These are phyloP conservation scores for Lamellibrachia columna DNA, from an alignment of 2,888 invertebrate genomes.

Conservation along the genomic window DNA sequence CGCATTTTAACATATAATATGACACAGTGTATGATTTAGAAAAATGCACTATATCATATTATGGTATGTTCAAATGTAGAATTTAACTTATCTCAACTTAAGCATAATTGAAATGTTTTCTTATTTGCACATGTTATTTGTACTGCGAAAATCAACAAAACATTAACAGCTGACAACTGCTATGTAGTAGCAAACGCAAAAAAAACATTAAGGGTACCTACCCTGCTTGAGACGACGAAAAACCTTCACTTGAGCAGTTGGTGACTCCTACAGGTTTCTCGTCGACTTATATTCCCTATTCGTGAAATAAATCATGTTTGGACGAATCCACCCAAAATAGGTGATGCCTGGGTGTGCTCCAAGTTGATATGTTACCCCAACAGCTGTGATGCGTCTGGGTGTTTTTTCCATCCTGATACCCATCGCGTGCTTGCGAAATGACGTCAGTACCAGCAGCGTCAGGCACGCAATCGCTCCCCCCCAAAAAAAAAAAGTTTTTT, in stretches of 20 bases:
- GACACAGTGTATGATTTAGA: too few species aligned
- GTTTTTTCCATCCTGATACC: not conserved
- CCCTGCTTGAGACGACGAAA: not conserved
- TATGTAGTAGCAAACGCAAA: not conserved
- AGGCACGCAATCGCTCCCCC: not conserved
- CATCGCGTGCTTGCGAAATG: not conserved
- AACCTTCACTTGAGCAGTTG: not conserved
- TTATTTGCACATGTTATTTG: too few species aligned
- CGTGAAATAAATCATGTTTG: not conserved
- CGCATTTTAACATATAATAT: too few species aligned
- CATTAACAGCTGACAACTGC: not conserved
- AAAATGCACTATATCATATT: too few species aligned
- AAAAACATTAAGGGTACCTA: not conserved
- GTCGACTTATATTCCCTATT: not conserved
- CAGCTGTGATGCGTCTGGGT: not conserved
- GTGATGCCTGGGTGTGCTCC: not conserved
- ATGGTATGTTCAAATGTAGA: too few species aligned
- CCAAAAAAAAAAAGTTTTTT: too few species aligned
- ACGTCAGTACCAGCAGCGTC: not conserved
- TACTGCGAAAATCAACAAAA: too few species aligned
- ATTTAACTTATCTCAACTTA: too few species aligned
- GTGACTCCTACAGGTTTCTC: not conserved
- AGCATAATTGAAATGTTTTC: too few species aligned
- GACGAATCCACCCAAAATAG: not conserved
- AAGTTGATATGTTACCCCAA: not conserved